Percentiles rank a stretch among this genome's conserved stretches.
phyloP scores from a whole-genome alignment of 2,113 vertebrate species.

The Chamaetylas fuelleborni region DNA sequence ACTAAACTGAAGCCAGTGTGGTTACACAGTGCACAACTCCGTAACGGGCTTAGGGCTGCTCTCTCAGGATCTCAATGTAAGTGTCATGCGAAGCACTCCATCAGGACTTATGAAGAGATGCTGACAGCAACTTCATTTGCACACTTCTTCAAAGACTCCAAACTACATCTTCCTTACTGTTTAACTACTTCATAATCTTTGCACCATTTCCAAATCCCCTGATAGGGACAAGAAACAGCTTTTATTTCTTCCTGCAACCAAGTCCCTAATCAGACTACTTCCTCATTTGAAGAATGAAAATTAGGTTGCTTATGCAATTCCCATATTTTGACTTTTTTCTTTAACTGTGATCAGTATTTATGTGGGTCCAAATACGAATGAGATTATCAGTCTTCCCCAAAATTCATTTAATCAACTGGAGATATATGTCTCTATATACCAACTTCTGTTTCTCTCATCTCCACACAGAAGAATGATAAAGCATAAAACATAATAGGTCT shows the following conservation, averaged over 20 bases:
- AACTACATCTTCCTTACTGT: not conserved
- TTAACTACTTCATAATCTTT: not conserved
- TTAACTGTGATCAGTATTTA: not conserved
- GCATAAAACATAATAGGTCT: not conserved
- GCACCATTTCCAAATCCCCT: not conserved
- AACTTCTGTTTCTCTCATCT: not conserved
- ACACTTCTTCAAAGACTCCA: not conserved
- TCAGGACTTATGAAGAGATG: not conserved
- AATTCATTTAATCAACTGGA: not conserved
- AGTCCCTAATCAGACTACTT: not conserved
- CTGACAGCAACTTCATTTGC: not conserved
- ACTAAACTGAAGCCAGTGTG: not conserved
- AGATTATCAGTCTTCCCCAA: not conserved
- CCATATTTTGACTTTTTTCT: not conserved
- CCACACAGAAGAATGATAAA: not conserved
- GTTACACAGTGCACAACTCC: not conserved
- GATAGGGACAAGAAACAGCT: not conserved
- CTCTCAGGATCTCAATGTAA: not conserved
- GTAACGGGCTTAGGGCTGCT: not conserved
- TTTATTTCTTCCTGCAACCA: conserved; percentile 16
- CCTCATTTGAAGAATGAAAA: not conserved
- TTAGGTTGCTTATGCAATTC: not conserved
- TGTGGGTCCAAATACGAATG: not conserved
- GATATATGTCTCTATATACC: not conserved
- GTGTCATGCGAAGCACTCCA: not conserved